Conservation (phyloP, 2,113 vertebrate genomes). For the Phrynosoma platyrhinos region DNA sequence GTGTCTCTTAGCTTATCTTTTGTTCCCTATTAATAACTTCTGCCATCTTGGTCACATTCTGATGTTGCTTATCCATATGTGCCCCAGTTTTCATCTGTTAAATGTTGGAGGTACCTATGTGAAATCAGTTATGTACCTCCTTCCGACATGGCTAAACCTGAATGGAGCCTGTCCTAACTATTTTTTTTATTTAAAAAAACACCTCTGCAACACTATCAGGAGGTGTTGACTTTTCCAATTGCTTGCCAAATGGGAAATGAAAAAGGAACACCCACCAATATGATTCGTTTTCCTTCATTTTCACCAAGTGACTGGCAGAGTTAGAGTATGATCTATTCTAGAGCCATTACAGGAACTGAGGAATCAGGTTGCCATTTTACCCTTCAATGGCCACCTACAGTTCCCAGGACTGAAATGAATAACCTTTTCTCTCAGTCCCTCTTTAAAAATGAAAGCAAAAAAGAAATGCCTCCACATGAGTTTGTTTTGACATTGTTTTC, state of each 20-base stretch:
- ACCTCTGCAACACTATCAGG: neutral
- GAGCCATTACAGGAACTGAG: neutral
- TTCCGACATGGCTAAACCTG: neutral
- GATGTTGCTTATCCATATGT: too few species aligned
- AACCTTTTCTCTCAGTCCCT: neutral
- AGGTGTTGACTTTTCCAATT: neutral
- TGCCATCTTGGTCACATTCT: too few species aligned
- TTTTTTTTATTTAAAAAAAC: neutral
- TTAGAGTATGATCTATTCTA: neutral
- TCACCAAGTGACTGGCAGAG: neutral
- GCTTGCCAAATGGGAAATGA: neutral
- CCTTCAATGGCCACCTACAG: neutral
- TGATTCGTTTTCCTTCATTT: neutral
- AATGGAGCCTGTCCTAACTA: neutral
- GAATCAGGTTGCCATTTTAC: neutral
- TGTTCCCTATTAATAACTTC: too few species aligned
- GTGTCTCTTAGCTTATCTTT: too few species aligned
- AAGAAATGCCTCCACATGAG: neutral
- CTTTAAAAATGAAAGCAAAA: neutral
- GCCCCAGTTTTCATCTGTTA: too few species aligned
- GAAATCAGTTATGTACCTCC: neutral
- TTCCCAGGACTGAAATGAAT: neutral
- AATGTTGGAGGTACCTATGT: too few species aligned
- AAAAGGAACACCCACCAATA: neutral
- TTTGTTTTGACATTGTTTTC: neutral